A percentile compares a stretch with the other conserved stretches of the same genome.
Conservation (phyloP, 2,797 vertebrate species). For the Selene dorsalis region DNA sequence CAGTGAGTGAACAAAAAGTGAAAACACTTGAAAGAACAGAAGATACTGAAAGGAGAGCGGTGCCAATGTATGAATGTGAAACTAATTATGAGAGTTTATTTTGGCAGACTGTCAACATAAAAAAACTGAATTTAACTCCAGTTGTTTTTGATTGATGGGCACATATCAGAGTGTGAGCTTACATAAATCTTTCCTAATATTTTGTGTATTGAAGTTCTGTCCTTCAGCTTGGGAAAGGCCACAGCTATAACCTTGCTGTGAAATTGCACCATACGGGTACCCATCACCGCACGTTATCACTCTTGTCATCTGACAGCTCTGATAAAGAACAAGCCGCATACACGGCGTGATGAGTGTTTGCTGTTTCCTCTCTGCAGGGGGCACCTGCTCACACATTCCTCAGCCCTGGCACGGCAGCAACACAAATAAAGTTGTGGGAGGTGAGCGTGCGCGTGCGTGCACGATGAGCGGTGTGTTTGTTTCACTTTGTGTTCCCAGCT, state of each 20-base stretch:
- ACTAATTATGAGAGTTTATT: constrained; percentile 2
- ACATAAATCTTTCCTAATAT: neutral
- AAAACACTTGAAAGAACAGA: neutral
- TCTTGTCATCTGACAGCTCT: neutral
- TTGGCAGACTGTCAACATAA: neutral
- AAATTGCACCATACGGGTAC: neutral
- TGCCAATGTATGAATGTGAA: neutral
- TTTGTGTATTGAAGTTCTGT: constrained; percentile 4
- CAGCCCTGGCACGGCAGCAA: constrained; percentile 45
- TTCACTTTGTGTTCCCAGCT: constrained; percentile 74
- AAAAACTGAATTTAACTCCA: neutral
- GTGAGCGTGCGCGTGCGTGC: constrained; percentile 41
- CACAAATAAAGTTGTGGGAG: constrained; percentile 72
- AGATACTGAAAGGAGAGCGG: neutral
- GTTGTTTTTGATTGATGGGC: neutral
- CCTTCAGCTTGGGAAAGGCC: neutral
- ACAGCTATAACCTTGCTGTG: neutral
- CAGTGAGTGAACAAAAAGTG: neutral
- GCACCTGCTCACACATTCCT: constrained; percentile 78
- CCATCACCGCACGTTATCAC: constrained; percentile 17
- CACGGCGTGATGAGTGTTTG: constrained; percentile 27
- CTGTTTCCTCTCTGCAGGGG: constrained; percentile 47
- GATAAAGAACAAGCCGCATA: constrained; percentile 21
- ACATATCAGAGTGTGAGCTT: neutral
- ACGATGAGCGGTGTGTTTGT: constrained; percentile 46